These are phyloP conservation scores for Seriola quinqueradiata DNA, from an alignment of 2,113 vertebrate genomes.

Conservation along the genomic window DNA sequence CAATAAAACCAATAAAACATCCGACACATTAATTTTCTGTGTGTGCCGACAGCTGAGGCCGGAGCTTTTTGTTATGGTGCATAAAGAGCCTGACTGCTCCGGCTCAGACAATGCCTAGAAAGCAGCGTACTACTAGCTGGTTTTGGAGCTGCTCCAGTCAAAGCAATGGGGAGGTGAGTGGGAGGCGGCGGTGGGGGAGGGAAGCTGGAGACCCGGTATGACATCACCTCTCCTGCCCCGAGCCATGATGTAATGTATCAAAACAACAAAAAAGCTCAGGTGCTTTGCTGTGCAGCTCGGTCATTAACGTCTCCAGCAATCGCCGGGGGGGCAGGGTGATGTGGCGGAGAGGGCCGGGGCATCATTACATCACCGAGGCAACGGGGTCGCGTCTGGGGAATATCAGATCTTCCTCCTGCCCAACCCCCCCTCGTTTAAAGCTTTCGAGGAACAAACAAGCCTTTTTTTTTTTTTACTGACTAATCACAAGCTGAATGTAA, in stretches of 20 bases:
- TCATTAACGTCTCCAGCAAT: conserved; percentile 73
- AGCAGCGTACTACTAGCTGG: conserved; percentile 47
- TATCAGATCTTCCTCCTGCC: conserved; percentile 35
- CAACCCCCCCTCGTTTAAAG: conserved; percentile 43
- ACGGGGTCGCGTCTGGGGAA: conserved; percentile 72
- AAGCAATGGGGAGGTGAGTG: conserved; percentile 59
- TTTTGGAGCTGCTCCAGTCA: conserved; percentile 66
- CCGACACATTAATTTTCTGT: not conserved
- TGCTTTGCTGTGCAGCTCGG: conserved; percentile 62
- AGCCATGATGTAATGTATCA: conserved; percentile 85
- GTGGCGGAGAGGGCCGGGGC: conserved; percentile 23
- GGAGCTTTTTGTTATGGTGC: conserved; percentile 12
- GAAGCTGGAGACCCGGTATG: conserved; percentile 74
- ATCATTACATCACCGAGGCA: conserved; percentile 82
- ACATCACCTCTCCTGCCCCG: conserved; percentile 80
- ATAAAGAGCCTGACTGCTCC: conserved; percentile 29
- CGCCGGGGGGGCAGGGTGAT: conserved; percentile 8
- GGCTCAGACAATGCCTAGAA: conserved; percentile 60
- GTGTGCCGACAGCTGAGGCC: conserved; percentile 27
- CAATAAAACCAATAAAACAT: conserved; percentile 13
- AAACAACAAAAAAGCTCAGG: conserved; percentile 82
- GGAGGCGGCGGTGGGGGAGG: conserved; percentile 51
- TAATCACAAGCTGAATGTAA: conserved; percentile 59
- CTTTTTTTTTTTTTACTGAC: conserved; percentile 50
- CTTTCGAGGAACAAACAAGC: conserved; percentile 66